Evolutionary conservation across 2,888 invertebrate species (phyloP).

Genomic region (Suillia variegata): DNA sequence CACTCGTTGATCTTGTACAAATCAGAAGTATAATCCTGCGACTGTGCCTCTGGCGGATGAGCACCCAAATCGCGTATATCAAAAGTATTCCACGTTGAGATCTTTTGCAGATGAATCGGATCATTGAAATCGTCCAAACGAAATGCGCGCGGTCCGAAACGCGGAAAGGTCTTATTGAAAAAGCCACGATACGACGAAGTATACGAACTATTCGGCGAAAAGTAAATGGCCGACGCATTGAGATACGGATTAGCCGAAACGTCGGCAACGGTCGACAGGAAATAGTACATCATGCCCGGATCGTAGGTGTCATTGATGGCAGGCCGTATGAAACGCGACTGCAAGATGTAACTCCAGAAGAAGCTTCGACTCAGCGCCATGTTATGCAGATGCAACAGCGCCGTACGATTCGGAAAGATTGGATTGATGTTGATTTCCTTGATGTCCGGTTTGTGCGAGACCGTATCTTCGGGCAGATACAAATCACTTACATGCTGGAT

Average conservation of each 20-base stretch:
- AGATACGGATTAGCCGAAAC: constrained; percentile 90
- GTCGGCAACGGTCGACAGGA: constrained; percentile 92
- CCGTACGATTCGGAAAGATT: constrained; percentile 92
- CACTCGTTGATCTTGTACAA: constrained; percentile 92
- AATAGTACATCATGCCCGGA: constrained; percentile 98
- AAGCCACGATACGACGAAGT: constrained; percentile 93
- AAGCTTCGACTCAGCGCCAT: constrained; percentile 95
- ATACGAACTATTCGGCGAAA: constrained; percentile 91
- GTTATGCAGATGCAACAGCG: constrained; percentile 90
- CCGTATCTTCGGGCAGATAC: constrained; percentile 80
- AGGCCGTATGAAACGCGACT: constrained; percentile 86
- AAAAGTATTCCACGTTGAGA: constrained; percentile 94
- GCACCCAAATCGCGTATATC: constrained; percentile 85
- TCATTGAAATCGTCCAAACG: constrained; percentile 93
- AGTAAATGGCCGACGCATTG: constrained; percentile 92
- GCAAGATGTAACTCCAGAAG: constrained; percentile 93
- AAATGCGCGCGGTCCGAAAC: constrained; percentile 93
- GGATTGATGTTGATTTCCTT: constrained; percentile 94
- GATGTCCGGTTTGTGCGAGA: constrained; percentile 91
- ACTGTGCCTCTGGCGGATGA: constrained; percentile 76
- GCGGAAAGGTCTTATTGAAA: constrained; percentile 93
- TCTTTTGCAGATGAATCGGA: constrained; percentile 91
- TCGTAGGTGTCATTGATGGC: constrained; percentile 92
- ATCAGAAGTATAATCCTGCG: constrained; percentile 88
- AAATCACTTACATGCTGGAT: constrained; percentile 85